Percentiles rank a stretch among this genome's conserved stretches.
Conservation (phyloP, 2,113 vertebrate species). For the Chloropsis hardwickii region DNA sequence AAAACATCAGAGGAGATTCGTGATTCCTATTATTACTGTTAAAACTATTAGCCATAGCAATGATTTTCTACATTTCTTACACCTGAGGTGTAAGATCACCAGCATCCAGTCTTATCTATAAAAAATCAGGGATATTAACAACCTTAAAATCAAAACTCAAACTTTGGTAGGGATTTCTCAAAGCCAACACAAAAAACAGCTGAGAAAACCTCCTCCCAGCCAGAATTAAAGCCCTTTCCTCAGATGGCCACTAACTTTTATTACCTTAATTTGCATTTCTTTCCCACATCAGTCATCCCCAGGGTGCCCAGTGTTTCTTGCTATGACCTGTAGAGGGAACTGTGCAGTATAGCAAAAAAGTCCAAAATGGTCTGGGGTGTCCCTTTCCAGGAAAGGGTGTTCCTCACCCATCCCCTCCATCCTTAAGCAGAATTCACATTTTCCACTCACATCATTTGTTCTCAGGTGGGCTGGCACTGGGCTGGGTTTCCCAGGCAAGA, state of each 20-base stretch:
- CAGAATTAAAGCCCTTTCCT: background rate
- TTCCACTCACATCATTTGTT: background rate
- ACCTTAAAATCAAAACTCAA: background rate
- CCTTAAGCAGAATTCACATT: background rate
- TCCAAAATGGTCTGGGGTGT: background rate
- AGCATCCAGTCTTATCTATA: background rate
- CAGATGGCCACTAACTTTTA: background rate
- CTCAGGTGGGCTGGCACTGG: background rate
- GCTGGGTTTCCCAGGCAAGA: background rate
- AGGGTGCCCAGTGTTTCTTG: background rate
- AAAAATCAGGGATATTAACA: background rate
- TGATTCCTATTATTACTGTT: background rate
- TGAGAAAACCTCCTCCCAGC: background rate
- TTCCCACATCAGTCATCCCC: background rate
- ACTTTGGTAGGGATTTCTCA: background rate
- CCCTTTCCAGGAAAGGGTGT: background rate
- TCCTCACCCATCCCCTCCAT: background rate
- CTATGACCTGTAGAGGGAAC: conserved; percentile 40
- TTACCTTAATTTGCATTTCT: conserved; percentile 25
- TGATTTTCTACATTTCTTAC: background rate
- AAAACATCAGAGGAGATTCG: background rate
- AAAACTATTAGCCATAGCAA: background rate
- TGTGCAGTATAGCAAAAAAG: background rate
- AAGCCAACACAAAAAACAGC: background rate
- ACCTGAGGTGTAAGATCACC: background rate